These are phyloP conservation scores for Champsocephalus esox DNA, from an alignment of 2,797 vertebrate genomes.

Conservation along the genomic window DNA sequence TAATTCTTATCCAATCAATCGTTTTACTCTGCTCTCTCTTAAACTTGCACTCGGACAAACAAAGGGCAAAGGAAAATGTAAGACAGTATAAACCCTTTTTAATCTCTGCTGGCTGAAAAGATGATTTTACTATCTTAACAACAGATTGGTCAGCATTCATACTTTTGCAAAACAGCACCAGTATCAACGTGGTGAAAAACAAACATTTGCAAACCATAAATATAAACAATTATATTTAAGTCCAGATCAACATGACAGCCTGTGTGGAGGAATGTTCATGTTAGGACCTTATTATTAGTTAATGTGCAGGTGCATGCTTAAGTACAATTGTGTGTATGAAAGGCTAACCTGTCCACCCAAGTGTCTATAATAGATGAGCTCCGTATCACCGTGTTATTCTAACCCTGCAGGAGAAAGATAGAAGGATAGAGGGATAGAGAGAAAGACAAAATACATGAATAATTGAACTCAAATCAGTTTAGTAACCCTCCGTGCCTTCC, in stretches of 20 bases:
- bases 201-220: not conserved
- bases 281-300: slow-evolving; percentile 30
- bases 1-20: slow-evolving; percentile 65
- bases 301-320: slow-evolving; percentile 42
- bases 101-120: slow-evolving; percentile 7
- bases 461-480: slow-evolving; percentile 87
- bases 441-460: slow-evolving; percentile 80
- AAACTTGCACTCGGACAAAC: slow-evolving; percentile 1
- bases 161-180: not conserved
- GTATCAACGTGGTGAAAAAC: not conserved
- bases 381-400: slow-evolving; percentile 78
- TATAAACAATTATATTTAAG: not conserved
- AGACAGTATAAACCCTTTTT: slow-evolving; percentile 26
- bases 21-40: slow-evolving; percentile 51
- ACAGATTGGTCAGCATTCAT: not conserved
- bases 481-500: slow-evolving; percentile 62
- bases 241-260: not conserved
- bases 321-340: slow-evolving; percentile 31
- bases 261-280: slow-evolving; percentile 19
- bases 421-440: slow-evolving; percentile 57
- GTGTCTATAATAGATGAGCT: slow-evolving; percentile 82
- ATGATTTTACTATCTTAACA: not conserved
- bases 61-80: slow-evolving; percentile 28
- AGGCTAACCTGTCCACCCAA: slow-evolving; percentile 58
- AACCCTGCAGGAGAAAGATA: slow-evolving; percentile 66